Percentiles rank a stretch among this genome's conserved stretches.
These are phyloP conservation scores for Lanistes nyassanus DNA, from an alignment of 1,140 invertebrate species.

Conservation along the genomic window DNA sequence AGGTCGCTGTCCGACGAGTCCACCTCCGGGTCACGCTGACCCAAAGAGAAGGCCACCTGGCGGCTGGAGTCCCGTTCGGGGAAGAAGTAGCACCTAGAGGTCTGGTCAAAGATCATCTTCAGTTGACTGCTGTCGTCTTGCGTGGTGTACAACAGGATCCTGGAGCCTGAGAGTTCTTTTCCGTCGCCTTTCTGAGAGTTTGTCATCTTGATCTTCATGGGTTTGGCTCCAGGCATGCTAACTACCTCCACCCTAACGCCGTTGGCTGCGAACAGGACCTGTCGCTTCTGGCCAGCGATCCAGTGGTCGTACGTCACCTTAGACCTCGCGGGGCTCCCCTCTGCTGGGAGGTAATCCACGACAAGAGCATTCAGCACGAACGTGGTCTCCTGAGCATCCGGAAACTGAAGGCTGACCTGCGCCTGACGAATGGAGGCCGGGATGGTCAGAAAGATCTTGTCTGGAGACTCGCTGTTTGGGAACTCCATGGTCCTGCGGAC, in stretches of 20 bases:
- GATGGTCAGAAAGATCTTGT: background rate
- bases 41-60: background rate
- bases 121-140: background rate
- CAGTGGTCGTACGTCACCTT: background rate
- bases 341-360: background rate
- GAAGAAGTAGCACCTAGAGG: slow-evolving; percentile 13
- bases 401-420: background rate
- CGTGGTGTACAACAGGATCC: background rate
- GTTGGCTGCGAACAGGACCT: background rate
- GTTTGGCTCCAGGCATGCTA: background rate
- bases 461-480: background rate
- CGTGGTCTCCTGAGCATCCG: background rate
- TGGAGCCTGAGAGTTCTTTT: background rate
- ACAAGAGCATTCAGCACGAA: slow-evolving; percentile 4
- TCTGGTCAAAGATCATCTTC: slow-evolving; percentile 2
- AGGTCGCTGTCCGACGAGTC: slow-evolving; percentile 7
- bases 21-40: background rate
- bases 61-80: background rate
- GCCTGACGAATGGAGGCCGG: background rate
- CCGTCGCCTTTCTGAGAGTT: background rate
- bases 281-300: background rate
- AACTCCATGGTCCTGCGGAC: background rate
- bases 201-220: slow-evolving; percentile 3
- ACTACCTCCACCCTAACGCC: slow-evolving; percentile 5
- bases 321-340: background rate